Evolutionary conservation across 1,140 invertebrate species (phyloP), one percentile per base, ranked within the genome.

Genomic region (Neodiprion virginianus): DNA sequence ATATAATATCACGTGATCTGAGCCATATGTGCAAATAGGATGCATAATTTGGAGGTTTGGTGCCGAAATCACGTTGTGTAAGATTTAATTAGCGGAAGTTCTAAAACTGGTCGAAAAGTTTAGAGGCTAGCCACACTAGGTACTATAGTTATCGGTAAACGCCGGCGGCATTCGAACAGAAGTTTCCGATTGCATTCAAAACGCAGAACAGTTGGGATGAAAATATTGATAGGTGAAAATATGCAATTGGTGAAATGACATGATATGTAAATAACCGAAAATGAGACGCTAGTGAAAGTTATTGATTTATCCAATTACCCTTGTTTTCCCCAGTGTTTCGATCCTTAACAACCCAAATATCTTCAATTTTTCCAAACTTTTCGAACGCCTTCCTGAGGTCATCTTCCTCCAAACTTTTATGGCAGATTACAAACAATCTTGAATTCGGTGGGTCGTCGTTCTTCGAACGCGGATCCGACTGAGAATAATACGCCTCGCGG

Each of bases 291-390:
- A 71, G 48, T 21, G 49, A 69, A 72, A 81, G 71, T 80, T 79
- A 80, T 81, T 48, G 78, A 81, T 81, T 79, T 49, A 50, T 40
- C 49, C 70, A 77, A 72, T 83, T 89, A 93, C 96, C 96, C 93
- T 97, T 97, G 79, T 94, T 93, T 83, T 96, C 95, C 67, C 95
- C 95, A 50, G 95, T 94, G 67, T 89, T 91, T 53, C 94, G 93
- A 83, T 97, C 95, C 88, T 94, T 96, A 8, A 97, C 95, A 78
- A 97, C 93, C 92, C 95, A 95, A 48, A 98, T 91, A 87, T 97
- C 95, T 87, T 97, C 95, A 70, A 98, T 95, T 48, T 90, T 91
- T 14, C 97, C 97, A 88, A 93, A 97, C 76, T 93, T 92, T 65
- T 93, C 91, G 85, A 98, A 98, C 8, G 91, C 90, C 69, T 93